These are phyloP conservation scores for Goniozus legneri DNA, from an alignment of 1,140 invertebrate genomes.

Conservation along the genomic window DNA sequence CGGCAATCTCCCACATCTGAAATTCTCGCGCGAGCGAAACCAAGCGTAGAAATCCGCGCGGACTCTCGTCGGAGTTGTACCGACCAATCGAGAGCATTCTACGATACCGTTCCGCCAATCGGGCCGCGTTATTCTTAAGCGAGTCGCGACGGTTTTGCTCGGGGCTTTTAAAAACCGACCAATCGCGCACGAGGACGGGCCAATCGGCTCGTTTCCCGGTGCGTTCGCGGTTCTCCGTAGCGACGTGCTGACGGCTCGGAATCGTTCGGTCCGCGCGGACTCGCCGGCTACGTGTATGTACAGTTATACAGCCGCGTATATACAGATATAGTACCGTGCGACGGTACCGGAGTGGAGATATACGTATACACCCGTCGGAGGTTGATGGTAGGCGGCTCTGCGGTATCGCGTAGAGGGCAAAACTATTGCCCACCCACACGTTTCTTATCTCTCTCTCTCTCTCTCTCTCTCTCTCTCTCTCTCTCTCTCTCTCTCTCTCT, in stretches of 20 bases:
- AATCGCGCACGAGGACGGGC: background rate
- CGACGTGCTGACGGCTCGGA: background rate
- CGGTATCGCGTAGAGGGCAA: conserved; percentile 30
- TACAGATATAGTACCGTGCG: too few relatives aligned
- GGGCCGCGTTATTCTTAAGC: background rate
- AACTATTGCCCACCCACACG: conserved; percentile 54
- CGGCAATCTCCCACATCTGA: too few relatives aligned
- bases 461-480: conserved; percentile 15
- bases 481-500: conserved; percentile 9
- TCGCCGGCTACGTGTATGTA: conserved; percentile 1
- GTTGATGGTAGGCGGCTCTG: too few relatives aligned
- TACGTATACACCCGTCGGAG: too few relatives aligned
- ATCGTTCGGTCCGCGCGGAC: conserved; percentile 44
- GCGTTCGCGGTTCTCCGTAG: background rate
- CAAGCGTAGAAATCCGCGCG: background rate
- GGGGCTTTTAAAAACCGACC: background rate
- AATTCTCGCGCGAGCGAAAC: background rate
- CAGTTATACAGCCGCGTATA: too few relatives aligned
- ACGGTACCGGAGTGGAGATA: too few relatives aligned
- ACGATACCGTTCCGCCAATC: background rate
- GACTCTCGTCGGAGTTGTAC: too few relatives aligned
- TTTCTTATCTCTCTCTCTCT: conserved; percentile 17
- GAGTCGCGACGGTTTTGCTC: background rate
- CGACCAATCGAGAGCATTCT: too few relatives aligned
- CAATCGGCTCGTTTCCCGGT: too few relatives aligned